Base-by-base conservation (phyloP, 2,888 invertebrate genomes). In the Zelleria hepariella region DNA sequence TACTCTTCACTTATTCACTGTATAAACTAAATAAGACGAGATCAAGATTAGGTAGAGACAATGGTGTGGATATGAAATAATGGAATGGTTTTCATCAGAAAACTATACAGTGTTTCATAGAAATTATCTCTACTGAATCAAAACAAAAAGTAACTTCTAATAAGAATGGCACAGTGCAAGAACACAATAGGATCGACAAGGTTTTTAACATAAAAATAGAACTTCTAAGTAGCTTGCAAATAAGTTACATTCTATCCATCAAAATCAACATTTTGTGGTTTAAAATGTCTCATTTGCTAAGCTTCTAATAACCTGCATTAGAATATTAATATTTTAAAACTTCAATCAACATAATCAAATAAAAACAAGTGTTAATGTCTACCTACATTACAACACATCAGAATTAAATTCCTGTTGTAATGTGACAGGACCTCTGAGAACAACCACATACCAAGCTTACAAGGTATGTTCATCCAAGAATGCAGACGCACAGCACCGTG, bases 401-500 rank as follows among this genome's bases (percentile, higher is more conserved):
- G 4, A 26, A 26, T 4, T 26, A 42, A 15, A 15, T 42, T 15
- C 10, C 32, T 10, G 6, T 4, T 10, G 32, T 53, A 53, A n/a
- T n/a, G n/a, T n/a, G n/a, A n/a, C n/a, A n/a, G n/a, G n/a, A n/a
- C n/a, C n/a, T n/a, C n/a, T n/a, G n/a, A n/a, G n/a, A n/a, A n/a
- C n/a, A n/a, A n/a, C n/a, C n/a, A n/a, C n/a, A n/a, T n/a, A n/a
- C n/a, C n/a, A n/a, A n/a, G n/a, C n/a, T 52, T 49, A 51, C n/a
- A 67, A 71, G 59, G 61, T 62, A 63, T 81, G 79, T 69, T 88
- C 88, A 67, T 87, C 87, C 61, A 88, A 65, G 64, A 79, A 86
- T 20, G 73, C 71, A 23, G 82, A 63, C 10, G 84, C 84, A 60
- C 78, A 82, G 69, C 90, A 90, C 7, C 82, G 76, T 3, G 90